Evolutionary conservation across 2,888 invertebrate species (phyloP).

Genomic region (Ectemnius lituratus): DNA sequence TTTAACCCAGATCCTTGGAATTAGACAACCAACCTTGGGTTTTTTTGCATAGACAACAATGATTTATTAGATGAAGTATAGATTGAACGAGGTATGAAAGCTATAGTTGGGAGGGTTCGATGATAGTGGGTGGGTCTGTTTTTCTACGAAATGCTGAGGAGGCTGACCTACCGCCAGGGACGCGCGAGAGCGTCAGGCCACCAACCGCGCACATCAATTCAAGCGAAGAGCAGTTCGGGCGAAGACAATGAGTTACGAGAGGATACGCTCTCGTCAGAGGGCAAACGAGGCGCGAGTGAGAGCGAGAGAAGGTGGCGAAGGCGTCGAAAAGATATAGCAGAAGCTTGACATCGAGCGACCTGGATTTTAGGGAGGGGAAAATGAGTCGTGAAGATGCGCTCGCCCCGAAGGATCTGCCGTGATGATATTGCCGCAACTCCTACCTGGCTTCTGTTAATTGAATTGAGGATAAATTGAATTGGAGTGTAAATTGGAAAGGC

Average conservation of each 20-base stretch:
- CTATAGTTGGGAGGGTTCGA: too few relatives aligned
- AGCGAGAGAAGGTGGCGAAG: not conserved
- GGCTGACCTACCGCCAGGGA: constrained; percentile 52
- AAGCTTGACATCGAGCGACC: constrained; percentile 37
- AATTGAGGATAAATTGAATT: not conserved
- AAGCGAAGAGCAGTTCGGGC: constrained; percentile 2
- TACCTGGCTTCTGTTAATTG: not conserved
- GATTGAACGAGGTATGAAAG: too few relatives aligned
- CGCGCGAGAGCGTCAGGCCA: constrained; percentile 28
- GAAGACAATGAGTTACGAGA: constrained; percentile 50
- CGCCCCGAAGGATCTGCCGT: constrained; percentile 34
- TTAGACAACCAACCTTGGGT: too few relatives aligned
- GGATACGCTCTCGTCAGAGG: constrained; percentile 8
- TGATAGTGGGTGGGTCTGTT: too few relatives aligned
- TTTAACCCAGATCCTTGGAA: too few relatives aligned
- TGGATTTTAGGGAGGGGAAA: constrained; percentile 37
- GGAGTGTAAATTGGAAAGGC: too few relatives aligned
- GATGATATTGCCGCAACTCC: constrained; percentile 29
- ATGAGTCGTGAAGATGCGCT: constrained; percentile 49
- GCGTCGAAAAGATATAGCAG: constrained; percentile 27
- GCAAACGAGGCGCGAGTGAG: constrained; percentile 37
- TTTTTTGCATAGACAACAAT: too few relatives aligned
- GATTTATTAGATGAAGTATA: too few relatives aligned
- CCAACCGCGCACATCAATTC: constrained; percentile 29
- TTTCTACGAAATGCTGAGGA: too few relatives aligned